Conservation (phyloP, 92 coral and sea anemone species). For the Epizoanthus illoricatus region DNA sequence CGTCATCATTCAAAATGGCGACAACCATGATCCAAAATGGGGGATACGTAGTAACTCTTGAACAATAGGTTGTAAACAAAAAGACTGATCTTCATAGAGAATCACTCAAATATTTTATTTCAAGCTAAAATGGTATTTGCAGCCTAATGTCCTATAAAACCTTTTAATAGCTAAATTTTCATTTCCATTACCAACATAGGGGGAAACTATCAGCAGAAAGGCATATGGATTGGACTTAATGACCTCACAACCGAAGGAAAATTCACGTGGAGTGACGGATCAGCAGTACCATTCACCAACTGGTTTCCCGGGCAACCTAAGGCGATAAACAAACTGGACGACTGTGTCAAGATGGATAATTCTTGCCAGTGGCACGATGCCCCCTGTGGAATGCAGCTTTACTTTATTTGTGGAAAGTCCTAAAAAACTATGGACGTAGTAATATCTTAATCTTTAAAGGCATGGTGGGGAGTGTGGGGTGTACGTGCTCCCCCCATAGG, state of each 20-base stretch:
- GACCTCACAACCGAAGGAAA: not conserved
- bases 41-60: too few relatives aligned
- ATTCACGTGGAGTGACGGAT: not conserved
- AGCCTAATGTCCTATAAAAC: too few relatives aligned
- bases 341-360: not conserved
- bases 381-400: not conserved
- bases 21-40: too few relatives aligned
- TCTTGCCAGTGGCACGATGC: not conserved
- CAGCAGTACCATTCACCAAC: constrained; percentile 4
- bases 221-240: constrained; percentile 13
- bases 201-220: not conserved
- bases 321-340: not conserved
- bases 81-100: too few relatives aligned
- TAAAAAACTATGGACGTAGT: not conserved
- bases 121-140: too few relatives aligned
- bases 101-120: too few relatives aligned
- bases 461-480: too few relatives aligned
- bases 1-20: too few relatives aligned
- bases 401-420: not conserved
- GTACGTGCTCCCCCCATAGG: too few relatives aligned
- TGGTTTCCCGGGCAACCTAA: not conserved
- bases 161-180: too few relatives aligned
- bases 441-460: too few relatives aligned
- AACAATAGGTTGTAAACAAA: too few relatives aligned
- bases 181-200: not conserved